A percentile compares a stretch with the other conserved stretches of the same genome.
phyloP scores from a whole-genome alignment of 2,888 invertebrate species.

The Tachina lurida region DNA sequence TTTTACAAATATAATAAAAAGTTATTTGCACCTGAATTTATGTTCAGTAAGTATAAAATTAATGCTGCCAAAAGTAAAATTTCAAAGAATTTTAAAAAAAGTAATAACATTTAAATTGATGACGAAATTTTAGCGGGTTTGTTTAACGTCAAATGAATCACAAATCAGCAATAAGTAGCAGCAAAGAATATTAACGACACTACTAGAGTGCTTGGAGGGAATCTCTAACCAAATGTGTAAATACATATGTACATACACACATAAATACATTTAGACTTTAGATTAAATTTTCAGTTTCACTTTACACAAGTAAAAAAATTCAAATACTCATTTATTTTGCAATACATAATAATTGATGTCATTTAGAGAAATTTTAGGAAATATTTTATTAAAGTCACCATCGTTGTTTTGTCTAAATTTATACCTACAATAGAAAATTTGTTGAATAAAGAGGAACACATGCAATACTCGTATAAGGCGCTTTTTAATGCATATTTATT shows the following conservation, averaged over 20 bases:
- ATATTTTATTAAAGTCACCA: constrained; percentile 56
- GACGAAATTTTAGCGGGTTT: constrained; percentile 51
- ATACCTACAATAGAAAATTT: constrained; percentile 5
- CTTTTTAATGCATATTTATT: constrained; percentile 1
- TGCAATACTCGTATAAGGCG: neutral
- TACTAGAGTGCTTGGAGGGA: neutral
- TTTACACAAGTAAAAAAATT: constrained; percentile 27
- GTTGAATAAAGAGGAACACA: neutral
- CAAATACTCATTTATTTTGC: constrained; percentile 44
- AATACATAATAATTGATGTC: constrained; percentile 58
- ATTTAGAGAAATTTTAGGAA: constrained; percentile 34
- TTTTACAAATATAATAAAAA: constrained; percentile 15
- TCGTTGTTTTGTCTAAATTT: constrained; percentile 33
- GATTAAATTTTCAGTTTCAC: neutral
- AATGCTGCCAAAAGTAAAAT: constrained; percentile 29
- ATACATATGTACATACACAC: neutral
- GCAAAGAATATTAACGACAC: constrained; percentile 17
- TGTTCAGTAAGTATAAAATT: constrained; percentile 7
- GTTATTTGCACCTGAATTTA: constrained; percentile 43
- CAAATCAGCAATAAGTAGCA: constrained; percentile 33
- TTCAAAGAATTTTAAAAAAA: constrained; percentile 47
- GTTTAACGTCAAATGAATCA: constrained; percentile 33
- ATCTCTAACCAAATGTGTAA: constrained; percentile 22
- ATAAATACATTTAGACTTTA: neutral
- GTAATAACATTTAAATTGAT: constrained; percentile 22